Evolutionary conservation across 2,888 invertebrate genomes (phyloP), one percentile per base, ranked within the genome.

Genomic region (Amphipoea oculea): DNA sequence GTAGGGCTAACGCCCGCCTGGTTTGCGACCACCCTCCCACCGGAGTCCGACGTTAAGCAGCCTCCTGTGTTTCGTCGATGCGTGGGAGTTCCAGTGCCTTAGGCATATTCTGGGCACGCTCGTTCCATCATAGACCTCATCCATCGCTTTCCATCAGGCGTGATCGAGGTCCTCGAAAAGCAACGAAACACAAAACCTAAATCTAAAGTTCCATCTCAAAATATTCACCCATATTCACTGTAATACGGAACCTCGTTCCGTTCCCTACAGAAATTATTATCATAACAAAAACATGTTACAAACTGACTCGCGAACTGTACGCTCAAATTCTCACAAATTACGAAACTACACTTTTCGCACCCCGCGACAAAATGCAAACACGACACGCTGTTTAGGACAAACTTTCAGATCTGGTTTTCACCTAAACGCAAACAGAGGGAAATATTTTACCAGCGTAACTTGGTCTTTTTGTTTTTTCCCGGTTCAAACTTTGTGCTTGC

Each of bases 331-430:
- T 79, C 79, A 69, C 88, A 89, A 91, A 92, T 91, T 91, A 88
- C 91, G 83, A 89, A 92, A 91, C 90, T 90, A 91, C 90, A 91
- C 90, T 89, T 91, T 92, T 92, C 89, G 82, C 91, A 89, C 91
- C 89, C 90, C 88, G 88, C 86, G 90, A 90, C 92, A 92, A 91
- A 92, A 89, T 87, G 87, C 87, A 85, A 89, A 87, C 89, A 89
- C 70, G 86, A 82, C 93, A 94, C 91, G 92, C 91, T 92, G 94
- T 95, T 94, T 93, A 92, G 91, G 92, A 92, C 91, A 93, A 95
- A 96, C 94, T 96, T 95, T 94, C 91, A 92, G 92, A 94, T 94
- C 94, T 94, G 94, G 93, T 94, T 95, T 94, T 92, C 94, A 93
- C 92, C 92, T 92, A 93, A 94, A 92, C 89, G 91, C 92, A 94